Evolutionary conservation across 2,888 invertebrate species (phyloP).

Genomic region (Epiblema foenella): DNA sequence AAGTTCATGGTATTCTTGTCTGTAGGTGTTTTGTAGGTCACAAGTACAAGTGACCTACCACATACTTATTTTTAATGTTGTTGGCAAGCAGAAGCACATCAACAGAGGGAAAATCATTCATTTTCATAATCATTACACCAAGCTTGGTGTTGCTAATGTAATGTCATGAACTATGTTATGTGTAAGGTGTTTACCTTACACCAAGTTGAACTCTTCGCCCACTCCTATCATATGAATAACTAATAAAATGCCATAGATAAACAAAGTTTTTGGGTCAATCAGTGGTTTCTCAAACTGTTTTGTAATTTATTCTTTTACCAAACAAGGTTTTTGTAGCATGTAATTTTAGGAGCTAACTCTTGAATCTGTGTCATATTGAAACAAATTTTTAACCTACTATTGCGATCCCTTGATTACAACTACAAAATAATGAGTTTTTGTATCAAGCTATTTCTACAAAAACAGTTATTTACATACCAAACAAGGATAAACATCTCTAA

Average conservation of each 20-base stretch:
- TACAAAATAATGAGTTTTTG: background rate
- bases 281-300: background rate
- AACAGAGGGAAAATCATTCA: background rate
- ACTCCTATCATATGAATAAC: background rate
- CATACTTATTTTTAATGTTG: background rate
- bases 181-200: no score
- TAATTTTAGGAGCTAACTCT: background rate
- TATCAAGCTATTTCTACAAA: background rate
- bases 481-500: no score
- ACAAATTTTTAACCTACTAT: background rate
- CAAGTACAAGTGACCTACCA: background rate
- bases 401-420: no score
- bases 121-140: background rate
- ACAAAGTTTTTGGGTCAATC: background rate
- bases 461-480: background rate
- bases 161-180: no score
- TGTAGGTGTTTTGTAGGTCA: slow-evolving; percentile 8
- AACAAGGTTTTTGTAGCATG: background rate
- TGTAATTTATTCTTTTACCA: background rate
- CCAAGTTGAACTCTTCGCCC: background rate
- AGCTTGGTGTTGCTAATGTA: no score
- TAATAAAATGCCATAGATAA: no score
- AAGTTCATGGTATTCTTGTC: background rate
- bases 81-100: background rate
- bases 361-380: background rate